phyloP scores from a whole-genome alignment of 1,140 invertebrate species.

The Euglossa dilemma region DNA sequence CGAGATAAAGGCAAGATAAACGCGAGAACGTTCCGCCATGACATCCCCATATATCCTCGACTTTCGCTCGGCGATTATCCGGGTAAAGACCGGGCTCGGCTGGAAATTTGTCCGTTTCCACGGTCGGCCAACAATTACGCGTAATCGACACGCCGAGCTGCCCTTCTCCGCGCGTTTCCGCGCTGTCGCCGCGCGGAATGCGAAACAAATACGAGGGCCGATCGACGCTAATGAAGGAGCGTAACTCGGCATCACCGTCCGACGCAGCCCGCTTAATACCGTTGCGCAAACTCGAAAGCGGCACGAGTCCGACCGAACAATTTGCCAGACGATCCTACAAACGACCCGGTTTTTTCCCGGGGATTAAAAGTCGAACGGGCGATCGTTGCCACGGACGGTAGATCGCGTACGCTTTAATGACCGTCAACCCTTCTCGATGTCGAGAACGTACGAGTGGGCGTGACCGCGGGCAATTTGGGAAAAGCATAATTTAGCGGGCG shows the following conservation, averaged over 20 bases:
- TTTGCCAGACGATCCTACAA: constrained; percentile 41
- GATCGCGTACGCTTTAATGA: constrained; percentile 59
- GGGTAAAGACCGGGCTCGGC: no score
- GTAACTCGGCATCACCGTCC: neutral
- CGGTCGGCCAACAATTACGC: neutral
- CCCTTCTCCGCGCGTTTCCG: no score
- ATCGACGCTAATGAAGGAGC: neutral
- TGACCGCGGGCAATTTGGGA: constrained; percentile 76
- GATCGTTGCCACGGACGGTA: constrained; percentile 31
- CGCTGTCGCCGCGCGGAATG: neutral
- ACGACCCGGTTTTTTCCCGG: neutral
- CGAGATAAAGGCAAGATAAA: no score
- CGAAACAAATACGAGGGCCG: neutral
- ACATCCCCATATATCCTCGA: no score
- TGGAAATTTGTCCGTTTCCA: neutral
- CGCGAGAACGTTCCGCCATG: no score
- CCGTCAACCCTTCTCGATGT: constrained; percentile 68
- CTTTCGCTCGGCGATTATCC: neutral
- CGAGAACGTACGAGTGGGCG: constrained; percentile 69
- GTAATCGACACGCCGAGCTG: neutral
- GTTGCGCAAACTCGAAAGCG: neutral
- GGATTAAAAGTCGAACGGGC: constrained; percentile 55
- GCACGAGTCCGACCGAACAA: constrained; percentile 2
- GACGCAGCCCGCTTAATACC: neutral
- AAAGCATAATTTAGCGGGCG: constrained; percentile 78